phyloP scores from a whole-genome alignment of 2,113 vertebrate genomes.

The Chamaetylas fuelleborni region DNA sequence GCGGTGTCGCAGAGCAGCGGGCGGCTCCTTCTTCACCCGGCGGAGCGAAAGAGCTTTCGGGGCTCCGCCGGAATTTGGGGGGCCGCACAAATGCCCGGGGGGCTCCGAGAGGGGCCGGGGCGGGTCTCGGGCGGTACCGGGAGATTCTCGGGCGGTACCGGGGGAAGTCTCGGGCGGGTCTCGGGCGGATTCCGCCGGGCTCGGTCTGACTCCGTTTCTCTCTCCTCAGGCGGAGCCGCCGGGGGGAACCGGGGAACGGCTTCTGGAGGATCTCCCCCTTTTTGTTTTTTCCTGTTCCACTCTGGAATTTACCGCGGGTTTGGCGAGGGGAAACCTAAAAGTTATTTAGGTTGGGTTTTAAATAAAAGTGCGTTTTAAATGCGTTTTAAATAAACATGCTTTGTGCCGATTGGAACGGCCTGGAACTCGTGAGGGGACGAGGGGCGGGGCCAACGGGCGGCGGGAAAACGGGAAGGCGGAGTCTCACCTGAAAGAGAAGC shows the following conservation, averaged over 20 bases:
- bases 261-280: fast-evolving
- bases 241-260: fast-evolving
- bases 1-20: background rate
- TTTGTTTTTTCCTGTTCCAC: fast-evolving
- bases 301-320: fast-evolving
- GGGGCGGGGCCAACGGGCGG: background rate
- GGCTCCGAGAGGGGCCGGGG: no score
- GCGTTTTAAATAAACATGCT: background rate
- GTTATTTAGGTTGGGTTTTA: fast-evolving
- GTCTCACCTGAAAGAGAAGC: fast-evolving
- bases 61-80: background rate
- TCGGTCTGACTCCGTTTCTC: background rate
- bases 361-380: background rate
- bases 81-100: background rate
- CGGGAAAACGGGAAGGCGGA: fast-evolving
- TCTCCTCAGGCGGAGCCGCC: background rate
- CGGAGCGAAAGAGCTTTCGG: background rate
- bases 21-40: background rate
- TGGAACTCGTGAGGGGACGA: no score
- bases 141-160: no score
- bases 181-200: background rate
- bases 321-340: background rate
- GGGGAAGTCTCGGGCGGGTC: no score
- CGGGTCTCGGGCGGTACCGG: no score
- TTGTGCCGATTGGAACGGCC: fast-evolving